Conservation (phyloP, 2,113 vertebrate species). For the Onychorhynchus coronatus region DNA sequence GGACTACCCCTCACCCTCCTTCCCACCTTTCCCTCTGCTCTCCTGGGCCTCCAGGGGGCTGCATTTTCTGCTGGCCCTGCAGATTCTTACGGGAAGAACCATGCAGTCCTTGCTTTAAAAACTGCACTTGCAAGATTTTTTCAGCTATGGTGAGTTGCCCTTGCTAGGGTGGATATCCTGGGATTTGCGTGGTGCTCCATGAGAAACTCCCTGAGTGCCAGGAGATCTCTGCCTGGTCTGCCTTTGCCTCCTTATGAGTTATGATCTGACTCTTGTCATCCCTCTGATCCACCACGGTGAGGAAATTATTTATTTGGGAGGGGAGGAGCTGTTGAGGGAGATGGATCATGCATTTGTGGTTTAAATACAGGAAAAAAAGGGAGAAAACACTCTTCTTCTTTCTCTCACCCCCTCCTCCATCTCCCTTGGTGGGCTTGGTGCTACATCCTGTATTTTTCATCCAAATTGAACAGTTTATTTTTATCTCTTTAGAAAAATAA, state of each 20-base stretch:
- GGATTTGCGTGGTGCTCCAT: rapidly evolving
- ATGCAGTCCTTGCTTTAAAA: not conserved
- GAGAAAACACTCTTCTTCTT: not conserved
- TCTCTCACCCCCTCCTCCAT: not conserved
- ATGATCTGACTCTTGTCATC: not conserved
- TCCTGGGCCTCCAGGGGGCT: not conserved
- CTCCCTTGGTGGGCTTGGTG: not conserved
- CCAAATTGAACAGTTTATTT: not conserved
- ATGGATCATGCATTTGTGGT: not conserved
- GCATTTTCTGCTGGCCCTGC: not conserved
- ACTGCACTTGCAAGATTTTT: not conserved
- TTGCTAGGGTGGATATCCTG: not conserved
- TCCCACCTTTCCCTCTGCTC: not conserved
- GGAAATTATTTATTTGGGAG: slow-evolving; percentile 7
- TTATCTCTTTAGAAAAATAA: slow-evolving; percentile 10
- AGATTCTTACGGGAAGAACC: not conserved
- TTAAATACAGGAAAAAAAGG: not conserved
- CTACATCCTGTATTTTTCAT: slow-evolving; percentile 9
- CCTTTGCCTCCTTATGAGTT: not conserved
- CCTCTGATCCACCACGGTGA: not conserved
- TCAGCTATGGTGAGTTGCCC: not conserved
- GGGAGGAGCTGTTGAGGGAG: not conserved
- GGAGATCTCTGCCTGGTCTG: not conserved
- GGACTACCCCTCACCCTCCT: not conserved
- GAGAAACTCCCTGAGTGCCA: not conserved